Conservation (phyloP, 2,888 invertebrate genomes). For the Phyllotreta striolata region DNA sequence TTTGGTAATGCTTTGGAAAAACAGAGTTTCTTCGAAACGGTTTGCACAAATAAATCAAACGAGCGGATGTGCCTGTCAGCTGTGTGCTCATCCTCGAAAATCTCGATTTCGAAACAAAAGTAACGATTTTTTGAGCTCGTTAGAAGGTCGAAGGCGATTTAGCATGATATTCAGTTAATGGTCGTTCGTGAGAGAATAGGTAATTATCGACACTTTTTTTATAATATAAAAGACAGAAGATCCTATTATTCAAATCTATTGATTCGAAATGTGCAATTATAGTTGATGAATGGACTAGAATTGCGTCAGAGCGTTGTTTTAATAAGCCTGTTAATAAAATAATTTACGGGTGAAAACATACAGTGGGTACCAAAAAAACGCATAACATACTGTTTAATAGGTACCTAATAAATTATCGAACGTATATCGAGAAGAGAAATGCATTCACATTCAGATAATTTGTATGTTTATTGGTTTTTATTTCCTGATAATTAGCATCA, state of each 20-base stretch:
- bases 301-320: neutral
- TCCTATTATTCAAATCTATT: conserved; percentile 26
- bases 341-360: neutral
- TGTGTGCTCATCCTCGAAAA: conserved; percentile 38
- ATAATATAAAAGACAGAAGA: conserved; percentile 9
- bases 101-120: conserved; percentile 34
- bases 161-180: neutral
- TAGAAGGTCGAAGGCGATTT: conserved; percentile 33
- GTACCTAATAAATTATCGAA: no score
- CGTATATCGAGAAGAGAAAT: no score
- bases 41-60: no score
- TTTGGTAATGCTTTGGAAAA: no score
- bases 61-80: conserved; percentile 31
- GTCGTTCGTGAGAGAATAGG: conserved; percentile 10
- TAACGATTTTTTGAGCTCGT: conserved; percentile 19
- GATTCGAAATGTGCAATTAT: conserved; percentile 21
- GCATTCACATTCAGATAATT: no score
- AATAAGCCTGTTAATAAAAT: neutral
- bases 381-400: no score
- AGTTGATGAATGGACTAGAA: conserved; percentile 11
- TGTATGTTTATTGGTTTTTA: no score
- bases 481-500: no score
- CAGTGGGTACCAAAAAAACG: no score
- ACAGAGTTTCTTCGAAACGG: no score
- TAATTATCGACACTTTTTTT: conserved; percentile 26